Evolutionary conservation across 2,113 vertebrate genomes (phyloP), one percentile per base, ranked within the genome.

Genomic region (Naja naja): DNA sequence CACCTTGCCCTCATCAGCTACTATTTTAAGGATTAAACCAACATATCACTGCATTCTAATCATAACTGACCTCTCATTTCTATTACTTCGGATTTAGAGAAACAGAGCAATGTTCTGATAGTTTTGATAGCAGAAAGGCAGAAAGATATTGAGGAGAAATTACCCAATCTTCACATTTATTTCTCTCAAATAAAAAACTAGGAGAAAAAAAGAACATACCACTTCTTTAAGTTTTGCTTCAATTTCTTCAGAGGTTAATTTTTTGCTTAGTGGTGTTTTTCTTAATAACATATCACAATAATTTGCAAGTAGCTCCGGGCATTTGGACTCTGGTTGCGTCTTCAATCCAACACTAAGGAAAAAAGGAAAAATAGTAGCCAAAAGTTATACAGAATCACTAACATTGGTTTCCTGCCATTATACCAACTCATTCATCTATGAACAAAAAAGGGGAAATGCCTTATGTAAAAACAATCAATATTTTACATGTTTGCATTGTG

Each of bases 191-290:
- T 0, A 0, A 90, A 90, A 89, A 91, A 25, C 20, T 4, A 69
- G 30, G 95, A 96, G 85, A 20, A 81, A 89, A 86, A 11, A 95
- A 89, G 87, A 89, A 96, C 97, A 12, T 98, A 99, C 99, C 98
- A 99, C 99, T 99, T 99, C 99, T 96, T 99, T 99, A 93, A 99
- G 98, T 93, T 99, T 99, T 96, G 99, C 98, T 97, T 99, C 99
- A 27, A 99, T 99, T 97, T 99, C 99, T 96, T 99, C 99, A 14
- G 99, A 99, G 7, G 99, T 99, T 95, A 99, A 98, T 96, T 99
- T 99, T 98, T 99, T 99, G 97, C 99, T 99, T 93, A 99, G 98
- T 54, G 99, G 99, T 8, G 99, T 99, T 98, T 99, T 99, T 97
- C 99, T 98, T 95, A 99, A 96, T 93, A 99, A 98, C 99, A 99